Percentiles rank a stretch among this genome's conserved stretches.
Conservation (phyloP, 2,797 vertebrate species). For the Ceyx erithaca region DNA sequence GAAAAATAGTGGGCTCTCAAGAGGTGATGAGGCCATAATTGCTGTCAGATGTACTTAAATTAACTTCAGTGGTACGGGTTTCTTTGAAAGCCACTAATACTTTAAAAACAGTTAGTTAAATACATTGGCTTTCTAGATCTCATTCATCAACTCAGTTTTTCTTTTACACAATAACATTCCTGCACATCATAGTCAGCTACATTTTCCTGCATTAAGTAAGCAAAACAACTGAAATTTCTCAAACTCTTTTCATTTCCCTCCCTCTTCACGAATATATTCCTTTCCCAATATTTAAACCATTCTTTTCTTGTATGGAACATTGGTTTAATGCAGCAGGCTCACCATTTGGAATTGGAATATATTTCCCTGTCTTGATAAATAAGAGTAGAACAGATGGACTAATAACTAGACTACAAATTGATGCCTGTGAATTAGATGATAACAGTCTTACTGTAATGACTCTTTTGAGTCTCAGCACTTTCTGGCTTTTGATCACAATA, state of each 20-base stretch:
- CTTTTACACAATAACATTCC: background rate
- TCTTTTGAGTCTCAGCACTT: background rate
- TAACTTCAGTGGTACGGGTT: background rate
- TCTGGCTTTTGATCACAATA: slow-evolving; percentile 22
- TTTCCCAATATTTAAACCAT: background rate
- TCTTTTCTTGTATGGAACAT: background rate
- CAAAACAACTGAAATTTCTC: background rate
- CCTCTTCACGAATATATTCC: background rate
- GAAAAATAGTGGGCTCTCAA: background rate
- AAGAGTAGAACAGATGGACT: background rate
- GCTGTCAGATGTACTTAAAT: background rate
- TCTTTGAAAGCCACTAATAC: background rate
- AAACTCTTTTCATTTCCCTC: background rate
- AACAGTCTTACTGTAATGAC: background rate
- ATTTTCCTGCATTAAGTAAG: background rate
- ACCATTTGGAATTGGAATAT: background rate
- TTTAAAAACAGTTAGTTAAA: background rate
- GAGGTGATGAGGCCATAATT: background rate
- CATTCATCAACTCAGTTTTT: background rate
- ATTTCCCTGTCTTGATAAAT: background rate
- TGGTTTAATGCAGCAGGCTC: background rate
- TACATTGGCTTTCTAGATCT: background rate
- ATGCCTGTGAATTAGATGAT: background rate
- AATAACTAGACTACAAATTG: background rate
- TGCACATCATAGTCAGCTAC: background rate